Evolutionary conservation across 2,888 invertebrate species (phyloP).

Genomic region (Heterodera filipjevi): DNA sequence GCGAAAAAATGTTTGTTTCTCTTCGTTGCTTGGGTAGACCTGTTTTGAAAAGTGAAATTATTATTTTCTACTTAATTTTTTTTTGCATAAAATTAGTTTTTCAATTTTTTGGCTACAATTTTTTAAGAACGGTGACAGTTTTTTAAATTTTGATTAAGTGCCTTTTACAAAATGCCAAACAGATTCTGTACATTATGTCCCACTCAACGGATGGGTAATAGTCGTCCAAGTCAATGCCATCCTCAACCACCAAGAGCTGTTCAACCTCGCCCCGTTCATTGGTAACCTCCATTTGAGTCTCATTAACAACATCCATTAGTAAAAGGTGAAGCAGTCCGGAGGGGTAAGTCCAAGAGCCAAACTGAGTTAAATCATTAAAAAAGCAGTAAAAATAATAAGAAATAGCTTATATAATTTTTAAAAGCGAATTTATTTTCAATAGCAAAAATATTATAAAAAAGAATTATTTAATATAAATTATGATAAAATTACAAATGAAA

Average conservation of each 20-base stretch:
- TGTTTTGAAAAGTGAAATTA: neutral
- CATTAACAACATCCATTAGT: slow-evolving; percentile 44
- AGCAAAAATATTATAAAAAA: no score
- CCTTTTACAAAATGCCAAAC: neutral
- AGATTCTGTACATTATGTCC: slow-evolving; percentile 88
- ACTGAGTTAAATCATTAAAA: slow-evolving; percentile 44
- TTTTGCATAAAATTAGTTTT: neutral
- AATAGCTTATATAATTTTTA: no score
- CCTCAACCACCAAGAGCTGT: slow-evolving; percentile 54
- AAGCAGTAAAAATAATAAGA: no score
- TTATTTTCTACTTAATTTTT: neutral
- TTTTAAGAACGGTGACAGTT: no score
- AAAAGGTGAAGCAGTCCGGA: slow-evolving; percentile 52
- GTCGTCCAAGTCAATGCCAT: slow-evolving; percentile 70
- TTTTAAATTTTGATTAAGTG: no score
- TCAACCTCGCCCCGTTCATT: slow-evolving; percentile 42
- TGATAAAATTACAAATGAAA: no score
- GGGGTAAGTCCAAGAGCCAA: slow-evolving; percentile 63
- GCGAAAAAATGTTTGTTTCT: slow-evolving; percentile 52
- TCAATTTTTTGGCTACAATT: no score
- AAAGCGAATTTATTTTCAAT: no score
- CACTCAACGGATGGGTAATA: slow-evolving; percentile 98
- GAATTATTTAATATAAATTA: no score
- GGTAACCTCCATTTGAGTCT: slow-evolving; percentile 28
- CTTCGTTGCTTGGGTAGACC: slow-evolving; percentile 64